phyloP scores from a whole-genome alignment of 1,140 invertebrate genomes.

The Drosophila nannoptera region DNA sequence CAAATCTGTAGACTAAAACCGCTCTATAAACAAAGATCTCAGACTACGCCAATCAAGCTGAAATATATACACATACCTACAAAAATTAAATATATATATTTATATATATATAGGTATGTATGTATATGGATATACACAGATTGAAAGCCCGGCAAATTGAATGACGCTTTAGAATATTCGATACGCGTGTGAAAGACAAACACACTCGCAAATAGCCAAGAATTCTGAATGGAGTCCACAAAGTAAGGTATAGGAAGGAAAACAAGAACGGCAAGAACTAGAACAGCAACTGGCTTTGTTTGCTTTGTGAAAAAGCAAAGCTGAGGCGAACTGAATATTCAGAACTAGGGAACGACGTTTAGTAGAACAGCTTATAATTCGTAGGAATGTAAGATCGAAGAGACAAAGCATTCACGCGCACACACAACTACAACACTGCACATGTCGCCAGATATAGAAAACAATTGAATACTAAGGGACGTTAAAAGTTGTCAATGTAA shows the following conservation, averaged over 20 bases:
- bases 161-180: slow-evolving; percentile 4
- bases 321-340: slow-evolving; percentile 3
- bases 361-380: not conserved
- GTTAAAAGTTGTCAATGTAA: no score
- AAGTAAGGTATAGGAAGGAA: slow-evolving; percentile 1
- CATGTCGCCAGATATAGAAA: no score
- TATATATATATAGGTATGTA: not conserved
- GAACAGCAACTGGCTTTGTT: slow-evolving; percentile 17
- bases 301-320: slow-evolving; percentile 7
- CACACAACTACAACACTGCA: not conserved
- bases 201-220: slow-evolving; percentile 7
- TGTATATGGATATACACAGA: slow-evolving; percentile 1
- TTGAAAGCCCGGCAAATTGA: slow-evolving; percentile 10
- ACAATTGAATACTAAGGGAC: no score
- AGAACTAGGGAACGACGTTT: not conserved
- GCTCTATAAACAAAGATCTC: slow-evolving; percentile 30
- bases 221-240: not conserved
- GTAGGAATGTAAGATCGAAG: not conserved
- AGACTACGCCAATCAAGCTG: slow-evolving; percentile 12
- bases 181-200: slow-evolving; percentile 18
- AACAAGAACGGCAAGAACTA: not conserved
- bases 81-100: not conserved
- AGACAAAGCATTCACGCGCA: not conserved
- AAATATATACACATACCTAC: not conserved
- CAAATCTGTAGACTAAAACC: slow-evolving; percentile 21